Base-by-base conservation (phyloP, 2,797 vertebrate species). In the Oryzias dopingdopingensis region DNA sequence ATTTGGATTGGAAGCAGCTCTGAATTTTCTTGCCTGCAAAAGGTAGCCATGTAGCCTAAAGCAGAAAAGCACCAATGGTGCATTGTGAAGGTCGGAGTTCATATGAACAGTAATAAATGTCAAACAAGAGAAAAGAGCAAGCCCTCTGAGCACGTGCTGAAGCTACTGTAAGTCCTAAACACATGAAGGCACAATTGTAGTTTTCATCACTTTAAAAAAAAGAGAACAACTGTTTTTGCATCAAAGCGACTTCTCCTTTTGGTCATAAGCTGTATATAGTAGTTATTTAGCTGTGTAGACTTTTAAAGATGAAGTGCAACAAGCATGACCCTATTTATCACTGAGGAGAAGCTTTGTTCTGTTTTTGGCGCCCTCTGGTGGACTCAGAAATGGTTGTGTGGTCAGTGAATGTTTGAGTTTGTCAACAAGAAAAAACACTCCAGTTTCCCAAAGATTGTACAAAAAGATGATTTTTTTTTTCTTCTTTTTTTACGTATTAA, bases 231-330 rank as follows among this genome's bases (percentile, higher is more conserved):
- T 17, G 13, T 52, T 49, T 79, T 69, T 62, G 58, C 72, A 70
- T 68, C 69, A 70, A 76, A 74, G 73, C 41, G 37, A 75, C 65
- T 63, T 65, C 65, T 71, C 59, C 74, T 64, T 85, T 67, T 44
- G 62, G 76, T 82, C 77, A 77, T 80, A 70, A 79, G 72, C 83
- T 89, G 85, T 89, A 86, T 51, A 88, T 87, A 89, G 75, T 83
- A 83, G 68, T 77, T 77, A 72, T 71, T 64, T 75, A 62, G 71
- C 82, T 73, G 74, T 74, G 45, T 82, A 83, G 80, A 65, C 46
- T 86, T 88, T 72, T 52, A 79, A 59, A 62, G 29, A 72, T 63
- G 56, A 77, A 79, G 67, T 66, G 63, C 62, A 51, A 72, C 68
- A 62, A 85, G 80, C 78, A 83, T 86, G 83, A 69, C 43, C 58